Evolutionary conservation across 2,888 invertebrate genomes (phyloP), one percentile per base, ranked within the genome.

Genomic region (Diaprepes abbreviatus): DNA sequence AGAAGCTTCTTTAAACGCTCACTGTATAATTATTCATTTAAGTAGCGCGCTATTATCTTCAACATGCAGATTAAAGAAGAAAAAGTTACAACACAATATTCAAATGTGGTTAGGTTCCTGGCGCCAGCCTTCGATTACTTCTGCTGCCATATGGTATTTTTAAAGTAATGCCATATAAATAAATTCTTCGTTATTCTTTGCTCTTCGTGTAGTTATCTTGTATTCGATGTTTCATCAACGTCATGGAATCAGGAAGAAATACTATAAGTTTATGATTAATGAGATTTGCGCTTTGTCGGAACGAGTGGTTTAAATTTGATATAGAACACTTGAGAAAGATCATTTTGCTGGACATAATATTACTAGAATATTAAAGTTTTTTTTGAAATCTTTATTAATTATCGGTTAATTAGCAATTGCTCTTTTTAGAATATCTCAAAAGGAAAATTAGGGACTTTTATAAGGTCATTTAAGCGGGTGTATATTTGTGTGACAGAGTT

Each of bases 141-240:
- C 24, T 59, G 48, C 60, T 45, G 35, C 60, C 60, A 60, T 60
- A 60, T 60, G 60, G 60, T 14, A 59, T 60, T 60, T 60, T 48
- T 48, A 48, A 60, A 48, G 21, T 60, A 60, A 59, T 60, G 33
- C 48, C 48, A 48, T 48, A 19, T 48, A 48, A 60, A 60, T 36
- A 60, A 48, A 36, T 60, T 60, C 17, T 24, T 45, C 60, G 48
- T 48, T 60, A 60, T 60, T 43, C 59, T 48, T 33, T 33, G 2
- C 2, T 35, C 19, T 21, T 17, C 12, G 12, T 24, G 60, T 24
- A 60, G 28, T 60, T 60, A 60, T 60, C 60, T 45, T 14, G 35
- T 10, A 33, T 48, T 60, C 35, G 35, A 35, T 21, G 35, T 43
- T 60, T 12, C 48, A 48, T 48, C 48, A 35, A 48, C 45, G 35